These are phyloP conservation scores for Trichogramma pretiosum DNA, from an alignment of 1,140 invertebrate genomes.

Conservation along the genomic window DNA sequence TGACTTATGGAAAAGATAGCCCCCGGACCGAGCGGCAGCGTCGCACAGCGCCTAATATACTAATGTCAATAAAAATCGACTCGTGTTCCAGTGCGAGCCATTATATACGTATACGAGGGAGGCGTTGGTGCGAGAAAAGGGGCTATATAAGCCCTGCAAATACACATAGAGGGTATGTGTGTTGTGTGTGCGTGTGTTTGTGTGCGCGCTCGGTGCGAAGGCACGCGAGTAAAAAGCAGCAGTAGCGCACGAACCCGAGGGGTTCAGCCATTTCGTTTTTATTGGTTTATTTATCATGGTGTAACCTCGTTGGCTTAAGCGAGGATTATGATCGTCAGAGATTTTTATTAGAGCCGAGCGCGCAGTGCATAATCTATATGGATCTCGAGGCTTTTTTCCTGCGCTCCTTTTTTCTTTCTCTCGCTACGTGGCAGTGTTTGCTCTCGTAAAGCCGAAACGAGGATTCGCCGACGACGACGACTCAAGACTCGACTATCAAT, in stretches of 20 bases:
- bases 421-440: not conserved
- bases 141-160: not conserved
- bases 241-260: too few relatives aligned
- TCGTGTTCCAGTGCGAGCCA: slow-evolving; percentile 20
- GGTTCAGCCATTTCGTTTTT: slow-evolving; percentile 18
- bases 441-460: too few relatives aligned
- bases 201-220: slow-evolving; percentile 7
- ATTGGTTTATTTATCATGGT: slow-evolving; percentile 34
- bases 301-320: slow-evolving; percentile 15
- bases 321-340: slow-evolving; percentile 29
- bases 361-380: slow-evolving; percentile 12
- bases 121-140: not conserved
- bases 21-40: not conserved
- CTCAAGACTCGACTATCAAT: too few relatives aligned
- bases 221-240: too few relatives aligned
- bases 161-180: slow-evolving; percentile 13
- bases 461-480: too few relatives aligned
- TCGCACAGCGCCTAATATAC: too few relatives aligned
- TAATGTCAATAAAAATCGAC: too few relatives aligned
- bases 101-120: slow-evolving; percentile 24
- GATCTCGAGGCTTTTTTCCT: not conserved
- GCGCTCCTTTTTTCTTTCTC: not conserved
- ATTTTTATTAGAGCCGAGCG: slow-evolving; percentile 32
- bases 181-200: not conserved
- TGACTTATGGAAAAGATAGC: slow-evolving; percentile 13